Conservation (phyloP, 2,797 vertebrate genomes). For the Arctocebus calabarensis region DNA sequence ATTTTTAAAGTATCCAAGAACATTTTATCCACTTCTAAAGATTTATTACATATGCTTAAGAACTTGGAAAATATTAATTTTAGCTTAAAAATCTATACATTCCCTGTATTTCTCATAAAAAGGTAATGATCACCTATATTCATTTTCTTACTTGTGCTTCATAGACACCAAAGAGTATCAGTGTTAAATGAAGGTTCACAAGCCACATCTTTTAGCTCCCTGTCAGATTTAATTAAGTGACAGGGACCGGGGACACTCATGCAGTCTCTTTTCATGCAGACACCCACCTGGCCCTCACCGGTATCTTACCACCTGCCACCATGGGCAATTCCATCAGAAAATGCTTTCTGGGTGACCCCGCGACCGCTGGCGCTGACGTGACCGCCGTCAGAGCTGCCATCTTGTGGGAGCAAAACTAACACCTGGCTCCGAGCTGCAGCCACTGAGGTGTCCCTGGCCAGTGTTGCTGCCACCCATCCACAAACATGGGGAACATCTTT, state of each 20-base stretch:
- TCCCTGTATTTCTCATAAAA: conserved; percentile 33
- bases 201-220: neutral
- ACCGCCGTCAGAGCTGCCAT: too few species aligned
- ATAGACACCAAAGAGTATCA: neutral
- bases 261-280: neutral
- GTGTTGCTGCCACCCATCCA: too few species aligned
- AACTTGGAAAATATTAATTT: conserved; percentile 28
- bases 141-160: neutral
- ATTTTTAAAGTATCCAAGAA: neutral
- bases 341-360: too few species aligned
- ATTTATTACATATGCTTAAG: neutral
- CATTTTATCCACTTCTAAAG: conserved; percentile 13
- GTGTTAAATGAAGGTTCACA: neutral
- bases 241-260: neutral
- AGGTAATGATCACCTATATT: neutral
- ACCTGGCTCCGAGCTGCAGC: too few species aligned
- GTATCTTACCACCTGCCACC: neutral
- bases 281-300: neutral
- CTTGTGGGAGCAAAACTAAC: too few species aligned
- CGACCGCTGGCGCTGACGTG: too few species aligned
- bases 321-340: neutral
- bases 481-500: too few species aligned
- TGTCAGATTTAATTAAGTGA: neutral
- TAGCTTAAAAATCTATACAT: neutral
- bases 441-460: too few species aligned